Base-by-base conservation (phyloP, 2,888 invertebrate genomes). In the Dicyrtoma fusca region DNA sequence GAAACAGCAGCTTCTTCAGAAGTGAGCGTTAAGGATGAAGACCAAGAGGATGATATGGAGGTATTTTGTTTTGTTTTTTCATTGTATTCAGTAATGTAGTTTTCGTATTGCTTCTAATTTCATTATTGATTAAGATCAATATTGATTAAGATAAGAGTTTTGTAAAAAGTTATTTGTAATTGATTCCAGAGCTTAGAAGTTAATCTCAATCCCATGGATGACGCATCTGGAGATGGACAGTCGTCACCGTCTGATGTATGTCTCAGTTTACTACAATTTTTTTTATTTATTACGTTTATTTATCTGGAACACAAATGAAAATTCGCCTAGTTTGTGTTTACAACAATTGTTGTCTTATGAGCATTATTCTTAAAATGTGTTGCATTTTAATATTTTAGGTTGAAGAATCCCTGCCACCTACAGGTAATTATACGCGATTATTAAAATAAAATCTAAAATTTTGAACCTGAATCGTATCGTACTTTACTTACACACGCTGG, bases 21-120 rank as follows among this genome's bases (percentile, higher is more conserved):
- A 51, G 44, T 74, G 14, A 72, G 71, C 26, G 71, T 66, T 1
- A 61, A 69, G 47, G 75, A 74, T 61, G 74, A 76, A 1, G 75
- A 76, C 14, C 53, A 63, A 49, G 74, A 76, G n/a, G 77, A 71
- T 1, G 74, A 72, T 19, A 72, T 75, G 21, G 76, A 77, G 42
- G 68, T 55, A 55, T 23, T 34, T 25, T 34, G 19, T 61, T 17
- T 44, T 61, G 11, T 21, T 5, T 23, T 19, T 10, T n/a, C 14
- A 34, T 59, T 51, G 3, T 51, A n/a, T 51, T 17, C 45, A 11
- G 45, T 44, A 11, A 8, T 44, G 8, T 44, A 11, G 10, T 44
- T 11, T 13, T 11, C 13, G 5, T 6, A 4, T 49, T 49, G 13
- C 49, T 13, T 44, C 45, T 11, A 44, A 44, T n/a, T n/a, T n/a